Evolutionary conservation across 64 coral and sea anemone species (phyloP), one percentile per base, ranked within the genome.

Genomic region (Pocillopora damicornis): DNA sequence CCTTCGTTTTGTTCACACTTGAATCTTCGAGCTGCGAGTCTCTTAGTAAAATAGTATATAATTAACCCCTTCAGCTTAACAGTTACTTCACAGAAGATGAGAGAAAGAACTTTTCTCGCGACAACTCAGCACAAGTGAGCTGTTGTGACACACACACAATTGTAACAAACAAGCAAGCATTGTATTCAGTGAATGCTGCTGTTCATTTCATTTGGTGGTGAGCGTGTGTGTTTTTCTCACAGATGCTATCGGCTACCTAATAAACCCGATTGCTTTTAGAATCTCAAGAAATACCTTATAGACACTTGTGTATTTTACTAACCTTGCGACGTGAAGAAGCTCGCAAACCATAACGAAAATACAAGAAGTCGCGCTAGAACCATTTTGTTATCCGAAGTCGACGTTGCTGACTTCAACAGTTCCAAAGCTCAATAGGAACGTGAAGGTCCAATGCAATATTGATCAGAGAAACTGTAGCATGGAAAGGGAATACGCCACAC

Each of bases 101-200:
- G 57, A 16, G 26, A 26, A 13, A 66, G 13, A 85, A 37, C 13
- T 57, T 73, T 1, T 17, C 72, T 4, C 0, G 18, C 22, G 61
- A 38, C 22, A 73, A 26, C 11, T 2, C 38, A 42, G 11, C 9
- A 20, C 0, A 42, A 57, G 63, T 16, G 34, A 71, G 18, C 25
- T n/a, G 4, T 11, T 67, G 75, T 85, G 35, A 37, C 30, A 38
- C 42, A 72, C 18, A 71, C 22, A 71, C 13, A 73, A 67, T 11
- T 68, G 65, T 58, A 85, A 85, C 81, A 85, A 65, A 56, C 64
- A 85, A 23, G 66, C 81, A 72, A 72, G 66, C 81, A 72, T 85
- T 85, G 81, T 85, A 16, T 72, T 66, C 16, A 3, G 4, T 56
- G 12, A 23, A 85, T n/a, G 34, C 15, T 35, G 16, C 58, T 30